These are phyloP conservation scores for Holothuria leucospilota DNA, from an alignment of 53 echinoderm and acorn worm species.

Conservation along the genomic window DNA sequence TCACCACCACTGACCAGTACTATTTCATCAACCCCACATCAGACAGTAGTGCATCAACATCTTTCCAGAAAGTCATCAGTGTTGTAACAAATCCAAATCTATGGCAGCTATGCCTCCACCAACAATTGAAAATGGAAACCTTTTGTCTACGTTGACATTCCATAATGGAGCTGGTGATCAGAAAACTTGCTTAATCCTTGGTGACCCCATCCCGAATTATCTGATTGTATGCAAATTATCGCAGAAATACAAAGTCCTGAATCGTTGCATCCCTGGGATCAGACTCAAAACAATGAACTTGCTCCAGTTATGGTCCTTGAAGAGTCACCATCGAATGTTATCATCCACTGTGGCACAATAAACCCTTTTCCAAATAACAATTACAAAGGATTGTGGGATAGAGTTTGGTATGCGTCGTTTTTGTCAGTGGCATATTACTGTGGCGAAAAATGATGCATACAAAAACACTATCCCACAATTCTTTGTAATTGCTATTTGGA, in stretches of 20 bases:
- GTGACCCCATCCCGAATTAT: background rate
- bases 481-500: too few species aligned
- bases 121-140: background rate
- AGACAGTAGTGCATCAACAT: background rate
- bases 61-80: background rate
- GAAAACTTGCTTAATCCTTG: background rate
- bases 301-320: background rate
- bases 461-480: too few species aligned
- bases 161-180: background rate
- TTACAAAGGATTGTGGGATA: too few species aligned
- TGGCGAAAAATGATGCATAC: too few species aligned
- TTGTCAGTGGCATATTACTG: too few species aligned
- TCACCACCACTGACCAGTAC: background rate
- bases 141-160: background rate
- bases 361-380: too few species aligned
- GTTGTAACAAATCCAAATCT: background rate
- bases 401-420: too few species aligned
- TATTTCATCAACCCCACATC: background rate
- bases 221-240: background rate
- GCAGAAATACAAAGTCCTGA: background rate
- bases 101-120: background rate
- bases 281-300: slow-evolving; percentile 15
- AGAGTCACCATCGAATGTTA: background rate
- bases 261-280: slow-evolving; percentile 3
- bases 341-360: background rate